phyloP scores from a whole-genome alignment of 2,113 vertebrate genomes.

The Planiliza haematocheilus region DNA sequence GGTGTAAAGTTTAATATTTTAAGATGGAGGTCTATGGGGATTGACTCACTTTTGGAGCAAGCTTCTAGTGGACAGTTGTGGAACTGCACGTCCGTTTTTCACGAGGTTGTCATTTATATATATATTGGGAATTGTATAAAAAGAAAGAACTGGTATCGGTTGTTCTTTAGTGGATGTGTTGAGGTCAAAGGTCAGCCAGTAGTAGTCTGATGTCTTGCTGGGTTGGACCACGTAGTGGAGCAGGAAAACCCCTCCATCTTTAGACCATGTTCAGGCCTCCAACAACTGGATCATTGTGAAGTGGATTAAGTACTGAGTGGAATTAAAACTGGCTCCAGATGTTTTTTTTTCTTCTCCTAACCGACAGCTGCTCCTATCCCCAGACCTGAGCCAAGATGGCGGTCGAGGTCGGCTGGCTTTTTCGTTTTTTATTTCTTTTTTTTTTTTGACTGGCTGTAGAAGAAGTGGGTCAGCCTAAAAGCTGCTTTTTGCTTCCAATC shows the following conservation, averaged over 20 bases:
- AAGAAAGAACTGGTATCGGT: background rate
- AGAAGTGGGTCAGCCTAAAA: conserved; percentile 54
- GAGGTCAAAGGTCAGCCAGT: background rate
- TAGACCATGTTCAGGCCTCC: conserved; percentile 16
- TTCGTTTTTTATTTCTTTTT: no score
- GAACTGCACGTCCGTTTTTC: no score
- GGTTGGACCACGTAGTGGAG: background rate
- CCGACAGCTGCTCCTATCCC: conserved; percentile 51
- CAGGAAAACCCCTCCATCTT: background rate
- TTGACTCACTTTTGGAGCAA: no score
- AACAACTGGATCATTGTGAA: conserved; percentile 57
- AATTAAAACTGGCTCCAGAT: conserved; percentile 72
- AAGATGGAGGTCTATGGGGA: no score
- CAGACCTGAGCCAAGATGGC: conserved; percentile 43
- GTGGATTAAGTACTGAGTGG: conserved; percentile 59
- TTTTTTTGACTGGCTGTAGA: conserved; percentile 25
- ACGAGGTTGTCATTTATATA: no score
- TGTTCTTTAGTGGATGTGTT: no score
- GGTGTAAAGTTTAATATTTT: no score
- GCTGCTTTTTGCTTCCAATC: conserved; percentile 45
- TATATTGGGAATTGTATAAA: background rate
- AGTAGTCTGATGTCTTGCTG: background rate
- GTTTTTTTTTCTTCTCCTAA: conserved; percentile 30
- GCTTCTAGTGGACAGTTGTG: no score
- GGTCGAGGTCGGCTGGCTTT: conserved; percentile 34